A percentile compares a stretch with the other conserved stretches of the same genome.
Evolutionary conservation across 1,140 invertebrate genomes (phyloP).

Genomic region (Pinna nobilis): DNA sequence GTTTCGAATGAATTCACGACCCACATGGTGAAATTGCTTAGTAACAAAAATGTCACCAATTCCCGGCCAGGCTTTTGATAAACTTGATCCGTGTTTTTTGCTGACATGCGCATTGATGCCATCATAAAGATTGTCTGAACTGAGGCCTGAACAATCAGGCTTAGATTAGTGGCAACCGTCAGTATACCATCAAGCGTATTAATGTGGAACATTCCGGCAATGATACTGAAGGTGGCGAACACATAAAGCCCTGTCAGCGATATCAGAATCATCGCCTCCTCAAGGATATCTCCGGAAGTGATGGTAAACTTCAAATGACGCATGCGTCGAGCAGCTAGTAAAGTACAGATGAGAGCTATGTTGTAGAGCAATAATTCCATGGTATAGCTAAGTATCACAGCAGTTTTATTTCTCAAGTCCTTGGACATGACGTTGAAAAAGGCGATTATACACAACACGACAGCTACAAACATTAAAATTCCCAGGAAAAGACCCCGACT

Average conservation of each 20-base stretch:
- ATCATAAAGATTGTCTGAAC: conserved; percentile 89
- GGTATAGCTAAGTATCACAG: conserved; percentile 41
- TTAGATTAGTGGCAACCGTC: conserved; percentile 48
- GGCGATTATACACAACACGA: conserved; percentile 93
- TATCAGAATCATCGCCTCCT: conserved; percentile 91
- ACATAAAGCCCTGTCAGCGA: conserved; percentile 94
- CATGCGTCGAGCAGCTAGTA: conserved; percentile 40
- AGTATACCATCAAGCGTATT: conserved; percentile 74
- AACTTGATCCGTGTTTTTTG: conserved; percentile 92
- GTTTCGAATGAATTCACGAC: conserved; percentile 55
- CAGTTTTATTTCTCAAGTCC: conserved; percentile 4
- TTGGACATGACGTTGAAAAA: conserved; percentile 84
- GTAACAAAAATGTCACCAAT: conserved; percentile 94
- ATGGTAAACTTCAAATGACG: conserved; percentile 28
- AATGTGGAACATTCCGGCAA: conserved; percentile 85
- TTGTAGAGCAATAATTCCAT: conserved; percentile 44
- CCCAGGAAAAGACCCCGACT: conserved; percentile 93
- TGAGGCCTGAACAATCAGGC: conserved; percentile 89
- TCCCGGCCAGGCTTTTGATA: conserved; percentile 94
- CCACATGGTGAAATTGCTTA: conserved; percentile 83
- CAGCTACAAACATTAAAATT: conserved; percentile 88
- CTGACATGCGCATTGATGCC: conserved; percentile 80
- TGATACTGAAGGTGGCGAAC: conserved; percentile 93
- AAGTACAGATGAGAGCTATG: conserved; percentile 26
- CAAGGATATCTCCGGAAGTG: conserved; percentile 80